A percentile compares a stretch with the other conserved stretches of the same genome.
These are phyloP conservation scores for Pimephales promelas DNA, from an alignment of 2,113 vertebrate species.

Conservation along the genomic window DNA sequence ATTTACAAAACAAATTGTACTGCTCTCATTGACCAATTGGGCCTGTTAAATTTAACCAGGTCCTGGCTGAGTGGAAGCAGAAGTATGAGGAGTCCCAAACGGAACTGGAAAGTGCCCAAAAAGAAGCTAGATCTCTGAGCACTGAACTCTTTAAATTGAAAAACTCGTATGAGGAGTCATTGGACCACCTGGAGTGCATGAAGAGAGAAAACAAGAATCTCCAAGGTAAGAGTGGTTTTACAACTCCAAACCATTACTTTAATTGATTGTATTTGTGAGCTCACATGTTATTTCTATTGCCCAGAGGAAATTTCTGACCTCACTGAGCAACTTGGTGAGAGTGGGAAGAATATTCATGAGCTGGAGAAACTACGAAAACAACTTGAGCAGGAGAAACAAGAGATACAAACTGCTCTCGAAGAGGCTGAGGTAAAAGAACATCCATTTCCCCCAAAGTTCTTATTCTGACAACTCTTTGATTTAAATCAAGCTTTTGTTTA, in stretches of 20 bases:
- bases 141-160: constrained; percentile 74
- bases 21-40: background rate
- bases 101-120: constrained; percentile 68
- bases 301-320: constrained; percentile 73
- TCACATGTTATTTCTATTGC: constrained; percentile 4
- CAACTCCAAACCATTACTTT: background rate
- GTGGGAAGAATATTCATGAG: constrained; percentile 7
- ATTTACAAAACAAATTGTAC: background rate
- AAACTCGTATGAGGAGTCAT: constrained; percentile 72
- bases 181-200: constrained; percentile 71
- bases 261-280: background rate
- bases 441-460: background rate
- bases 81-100: constrained; percentile 71
- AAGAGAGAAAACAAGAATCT: constrained; percentile 74
- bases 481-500: too few species aligned
- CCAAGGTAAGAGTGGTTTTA: constrained; percentile 59
- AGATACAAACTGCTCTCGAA: constrained; percentile 70
- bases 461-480: background rate
- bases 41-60: background rate
- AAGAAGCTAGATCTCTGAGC: constrained; percentile 69
- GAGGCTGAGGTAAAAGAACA: constrained; percentile 65
- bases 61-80: constrained; percentile 73
- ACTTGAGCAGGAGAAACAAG: constrained; percentile 70
- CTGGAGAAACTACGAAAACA: constrained; percentile 32
- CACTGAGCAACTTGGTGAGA: constrained; percentile 64